These are phyloP conservation scores for Mylabris sibirica DNA, from an alignment of 2,888 invertebrate genomes.

Conservation along the genomic window DNA sequence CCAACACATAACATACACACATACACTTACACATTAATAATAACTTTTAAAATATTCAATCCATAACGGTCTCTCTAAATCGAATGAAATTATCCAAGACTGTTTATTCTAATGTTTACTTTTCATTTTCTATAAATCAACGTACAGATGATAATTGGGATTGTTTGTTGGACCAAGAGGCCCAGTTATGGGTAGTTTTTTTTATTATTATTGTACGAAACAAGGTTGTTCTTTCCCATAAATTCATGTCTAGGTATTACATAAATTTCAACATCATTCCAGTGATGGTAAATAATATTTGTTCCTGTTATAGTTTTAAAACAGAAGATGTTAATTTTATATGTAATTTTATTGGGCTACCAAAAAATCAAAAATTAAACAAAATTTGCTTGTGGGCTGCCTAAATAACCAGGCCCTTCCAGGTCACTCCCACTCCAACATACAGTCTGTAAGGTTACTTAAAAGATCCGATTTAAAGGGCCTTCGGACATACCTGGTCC, in stretches of 20 bases:
- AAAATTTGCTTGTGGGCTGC: too few species aligned
- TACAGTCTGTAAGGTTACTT: too few species aligned
- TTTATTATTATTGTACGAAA: not conserved
- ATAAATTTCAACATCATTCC: not conserved
- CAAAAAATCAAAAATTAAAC: too few species aligned
- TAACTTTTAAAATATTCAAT: slow-evolving; percentile 22
- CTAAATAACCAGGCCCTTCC: too few species aligned
- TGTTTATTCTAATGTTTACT: not conserved
- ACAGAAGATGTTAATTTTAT: too few species aligned
- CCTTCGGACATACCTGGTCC: too few species aligned
- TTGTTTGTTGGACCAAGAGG: not conserved
- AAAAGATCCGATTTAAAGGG: too few species aligned
- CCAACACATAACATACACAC: slow-evolving; percentile 12
- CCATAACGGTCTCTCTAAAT: slow-evolving; percentile 26
- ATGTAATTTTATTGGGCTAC: too few species aligned
- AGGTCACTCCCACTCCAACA: too few species aligned
- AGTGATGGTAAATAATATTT: not conserved
- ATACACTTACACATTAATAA: slow-evolving; percentile 15
- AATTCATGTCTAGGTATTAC: not conserved
- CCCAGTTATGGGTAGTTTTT: not conserved
- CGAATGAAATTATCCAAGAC: too few species aligned
- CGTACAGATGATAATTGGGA: not conserved
- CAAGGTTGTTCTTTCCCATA: not conserved
- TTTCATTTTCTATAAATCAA: not conserved
- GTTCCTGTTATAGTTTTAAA: too few species aligned